Evolutionary conservation across 2,797 vertebrate genomes (phyloP), one percentile per base, ranked within the genome.

Genomic region (Bovichtus diacanthus): DNA sequence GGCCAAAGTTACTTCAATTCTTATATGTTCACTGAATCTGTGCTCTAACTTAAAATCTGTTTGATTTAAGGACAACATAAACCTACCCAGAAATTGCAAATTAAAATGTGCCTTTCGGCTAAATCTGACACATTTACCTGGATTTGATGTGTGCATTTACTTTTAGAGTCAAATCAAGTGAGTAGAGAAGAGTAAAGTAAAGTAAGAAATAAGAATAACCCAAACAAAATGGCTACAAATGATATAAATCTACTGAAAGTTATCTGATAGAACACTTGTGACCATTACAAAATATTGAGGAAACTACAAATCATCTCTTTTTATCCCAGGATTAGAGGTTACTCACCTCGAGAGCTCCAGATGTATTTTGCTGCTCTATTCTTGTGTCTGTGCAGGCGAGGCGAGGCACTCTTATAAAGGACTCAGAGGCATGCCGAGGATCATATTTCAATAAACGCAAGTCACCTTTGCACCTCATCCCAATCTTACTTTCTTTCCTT

Each of bases 301-400:
- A 54, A 60, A 56, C 25, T 47, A 2, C 0, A 29, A 3, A 29
- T 49, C 6, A 54, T 46, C 13, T 71, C 3, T 25, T 5, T 39
- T 19, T 19, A 8, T 23, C n/a, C 49, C 0, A 15, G 6, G 8
- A 34, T 23, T 0, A 10, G 16, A 31, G n/a, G 44, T 53, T 44
- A 70, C 93, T 93, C 60, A 93, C 93, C 89, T 83, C 21, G 11
- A 34, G 18, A 23, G 46, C 50, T 87, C 38, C 72, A 54, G 64
- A 21, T 72, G 62, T 62, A 5, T 29, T 56, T 39, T 61, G 63
- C 3, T 61, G 54, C 21, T 56, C 41, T 73, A 49, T 12, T 50
- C 70, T 60, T 74, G 46, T 80, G 72, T 85, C 67, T 80, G 71
- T 44, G 25, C 27, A 76, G 78, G 63, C 23, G 27, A 72, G 62